Conservation (phyloP, 2,797 vertebrate genomes). For the Rhabdomys pumilio region DNA sequence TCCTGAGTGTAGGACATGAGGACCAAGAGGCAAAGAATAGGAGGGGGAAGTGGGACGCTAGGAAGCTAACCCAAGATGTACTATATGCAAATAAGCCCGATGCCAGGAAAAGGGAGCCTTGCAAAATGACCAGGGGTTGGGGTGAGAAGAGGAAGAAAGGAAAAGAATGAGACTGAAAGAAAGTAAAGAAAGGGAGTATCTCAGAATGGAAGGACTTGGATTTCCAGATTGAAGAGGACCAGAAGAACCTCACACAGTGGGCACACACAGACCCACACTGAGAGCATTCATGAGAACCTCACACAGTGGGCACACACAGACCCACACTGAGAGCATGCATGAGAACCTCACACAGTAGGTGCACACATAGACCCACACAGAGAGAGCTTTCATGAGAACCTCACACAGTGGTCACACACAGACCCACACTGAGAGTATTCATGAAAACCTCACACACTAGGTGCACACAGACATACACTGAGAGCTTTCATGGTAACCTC, state of each 20-base stretch:
- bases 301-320: background rate
- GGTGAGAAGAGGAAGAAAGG: background rate
- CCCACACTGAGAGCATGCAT: background rate
- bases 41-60: background rate
- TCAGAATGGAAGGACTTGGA: background rate
- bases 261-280: background rate
- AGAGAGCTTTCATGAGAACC: background rate
- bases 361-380: background rate
- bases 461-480: background rate
- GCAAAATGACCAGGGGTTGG: background rate
- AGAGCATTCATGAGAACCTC: too few species aligned
- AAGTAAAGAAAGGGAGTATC: background rate
- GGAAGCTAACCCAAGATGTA: background rate
- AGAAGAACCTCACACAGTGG: background rate
- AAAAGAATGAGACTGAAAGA: too few species aligned
- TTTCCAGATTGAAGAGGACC: background rate
- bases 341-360: background rate
- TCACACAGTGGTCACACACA: background rate
- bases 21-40: conserved; percentile 2
- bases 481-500: background rate
- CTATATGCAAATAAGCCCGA: conserved; percentile 13
- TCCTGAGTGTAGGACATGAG: background rate
- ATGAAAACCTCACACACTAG: background rate
- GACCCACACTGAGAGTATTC: too few species aligned
- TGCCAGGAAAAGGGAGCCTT: background rate